Evolutionary conservation across 53 echinoderm and acorn worm genomes (phyloP), one percentile per base, ranked within the genome.

Genomic region (Astropecten irregularis): DNA sequence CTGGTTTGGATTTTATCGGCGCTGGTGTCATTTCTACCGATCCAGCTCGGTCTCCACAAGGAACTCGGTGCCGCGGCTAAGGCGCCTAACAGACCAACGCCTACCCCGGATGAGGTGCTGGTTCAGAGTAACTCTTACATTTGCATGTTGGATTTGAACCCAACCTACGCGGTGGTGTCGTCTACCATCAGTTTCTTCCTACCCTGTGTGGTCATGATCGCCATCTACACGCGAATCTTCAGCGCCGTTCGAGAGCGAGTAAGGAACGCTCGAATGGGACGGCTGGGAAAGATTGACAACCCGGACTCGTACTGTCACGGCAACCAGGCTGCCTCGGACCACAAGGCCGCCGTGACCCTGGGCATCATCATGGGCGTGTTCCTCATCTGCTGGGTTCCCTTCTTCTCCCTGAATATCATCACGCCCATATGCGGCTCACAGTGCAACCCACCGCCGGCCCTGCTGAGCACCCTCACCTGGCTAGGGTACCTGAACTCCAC

Each of bases 291-390:
- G 67, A 82, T 88, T 49, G 88, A 89, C 33, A 83, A 85, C 56
- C 85, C 91, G 6, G 92, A 94, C 51, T 92, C 90, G 49, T 90
- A 90, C 27, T 99, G 88, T 32, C 99, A 99, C 76, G 91, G 91
- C 65, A 92, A 92, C 72, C 95, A 95, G 71, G 92, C 92, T 8
- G 88, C 90, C 56, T 84, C 87, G 49, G 99, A 99, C 62, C 92
- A 94, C 63, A 99, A 99, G 68, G 99, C 99, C 9, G 99, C 99
- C 3, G 68, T 92, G 18, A 99, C 99, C 11, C 90, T 99, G 9
- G 99, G 99, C 25, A 94, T 99, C 42, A 94, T 99, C 48, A 99
- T 99, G 99, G 99, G 99, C 7, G 93, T 93, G 9, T 99, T 99
- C 53, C 57, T 99, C 0, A 66, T 94, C 66, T 99, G 99, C 54